These are phyloP conservation scores for Panulirus ornatus DNA, from an alignment of 1,140 invertebrate species.

Conservation along the genomic window DNA sequence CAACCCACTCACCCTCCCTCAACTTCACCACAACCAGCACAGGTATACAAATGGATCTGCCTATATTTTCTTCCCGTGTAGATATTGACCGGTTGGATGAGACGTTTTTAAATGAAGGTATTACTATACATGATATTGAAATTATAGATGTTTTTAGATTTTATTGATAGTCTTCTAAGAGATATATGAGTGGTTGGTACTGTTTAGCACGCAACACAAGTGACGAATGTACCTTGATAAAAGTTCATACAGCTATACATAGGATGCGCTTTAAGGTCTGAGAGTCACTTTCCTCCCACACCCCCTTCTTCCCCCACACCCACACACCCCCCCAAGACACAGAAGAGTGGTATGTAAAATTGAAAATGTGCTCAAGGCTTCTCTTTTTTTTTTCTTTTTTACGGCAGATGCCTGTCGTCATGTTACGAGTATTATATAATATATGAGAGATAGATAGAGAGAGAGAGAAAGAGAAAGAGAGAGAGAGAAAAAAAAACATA, in stretches of 20 bases:
- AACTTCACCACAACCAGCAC: too few relatives aligned
- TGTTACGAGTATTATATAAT: neutral
- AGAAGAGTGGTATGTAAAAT: neutral
- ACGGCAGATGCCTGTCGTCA: neutral
- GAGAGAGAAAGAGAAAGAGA: neutral
- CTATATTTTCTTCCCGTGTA: constrained; percentile 6
- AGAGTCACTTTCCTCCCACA: too few relatives aligned
- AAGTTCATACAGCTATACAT: neutral
- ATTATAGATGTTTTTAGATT: constrained; percentile 1
- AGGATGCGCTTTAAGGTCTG: neutral
- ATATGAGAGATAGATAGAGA: too few relatives aligned
- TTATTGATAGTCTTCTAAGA: neutral
- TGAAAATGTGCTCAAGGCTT: constrained; percentile 10
- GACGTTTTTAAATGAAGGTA: constrained; percentile 6
- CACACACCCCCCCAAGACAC: neutral
- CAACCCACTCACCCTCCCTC: neutral
- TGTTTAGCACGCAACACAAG: neutral
- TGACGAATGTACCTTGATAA: neutral
- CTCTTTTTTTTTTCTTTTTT: too few relatives aligned
- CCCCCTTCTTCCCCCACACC: too few relatives aligned
- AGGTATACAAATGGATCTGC: neutral
- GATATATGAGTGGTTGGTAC: neutral
- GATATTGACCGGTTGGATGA: neutral
- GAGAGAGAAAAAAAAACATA: neutral
- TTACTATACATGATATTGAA: constrained; percentile 9